Percentiles rank a stretch among this genome's conserved stretches.
phyloP scores from a whole-genome alignment of 2,797 vertebrate genomes.

The Loriculus beryllinus region DNA sequence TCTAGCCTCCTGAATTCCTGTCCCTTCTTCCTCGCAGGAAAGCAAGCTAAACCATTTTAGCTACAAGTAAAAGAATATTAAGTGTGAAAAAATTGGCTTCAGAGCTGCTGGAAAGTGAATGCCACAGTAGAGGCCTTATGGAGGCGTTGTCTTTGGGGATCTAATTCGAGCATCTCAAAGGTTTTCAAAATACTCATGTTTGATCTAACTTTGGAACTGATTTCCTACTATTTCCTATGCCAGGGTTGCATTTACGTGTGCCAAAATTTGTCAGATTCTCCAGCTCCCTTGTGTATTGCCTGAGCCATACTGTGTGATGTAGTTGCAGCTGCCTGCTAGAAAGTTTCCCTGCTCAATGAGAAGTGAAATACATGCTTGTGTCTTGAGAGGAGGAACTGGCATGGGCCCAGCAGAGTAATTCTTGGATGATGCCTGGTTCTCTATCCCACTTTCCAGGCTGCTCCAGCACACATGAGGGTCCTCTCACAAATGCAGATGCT shows the following conservation, averaged over 20 bases:
- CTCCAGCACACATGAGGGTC: neutral
- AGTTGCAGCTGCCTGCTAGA: neutral
- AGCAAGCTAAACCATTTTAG: neutral
- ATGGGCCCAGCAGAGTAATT: accelerated
- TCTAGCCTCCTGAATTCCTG: neutral
- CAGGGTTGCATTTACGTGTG: neutral
- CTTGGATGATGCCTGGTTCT: neutral
- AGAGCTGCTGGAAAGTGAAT: neutral
- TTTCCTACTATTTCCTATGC: neutral
- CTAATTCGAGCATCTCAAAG: neutral
- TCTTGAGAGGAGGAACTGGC: neutral
- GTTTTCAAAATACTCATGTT: accelerated
- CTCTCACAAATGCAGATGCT: accelerated
- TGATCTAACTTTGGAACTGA: neutral
- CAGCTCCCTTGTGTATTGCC: neutral
- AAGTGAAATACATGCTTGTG: neutral
- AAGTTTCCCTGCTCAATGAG: neutral
- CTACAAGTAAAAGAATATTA: neutral
- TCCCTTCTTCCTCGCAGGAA: neutral
- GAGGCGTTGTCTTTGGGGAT: neutral
- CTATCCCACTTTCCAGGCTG: neutral
- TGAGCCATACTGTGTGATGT: neutral
- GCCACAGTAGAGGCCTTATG: neutral
- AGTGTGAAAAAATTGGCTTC: neutral
- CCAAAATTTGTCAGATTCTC: neutral